Evolutionary conservation across 1,140 invertebrate genomes (phyloP).

Genomic region (Lepidotrigona ventralis): DNA sequence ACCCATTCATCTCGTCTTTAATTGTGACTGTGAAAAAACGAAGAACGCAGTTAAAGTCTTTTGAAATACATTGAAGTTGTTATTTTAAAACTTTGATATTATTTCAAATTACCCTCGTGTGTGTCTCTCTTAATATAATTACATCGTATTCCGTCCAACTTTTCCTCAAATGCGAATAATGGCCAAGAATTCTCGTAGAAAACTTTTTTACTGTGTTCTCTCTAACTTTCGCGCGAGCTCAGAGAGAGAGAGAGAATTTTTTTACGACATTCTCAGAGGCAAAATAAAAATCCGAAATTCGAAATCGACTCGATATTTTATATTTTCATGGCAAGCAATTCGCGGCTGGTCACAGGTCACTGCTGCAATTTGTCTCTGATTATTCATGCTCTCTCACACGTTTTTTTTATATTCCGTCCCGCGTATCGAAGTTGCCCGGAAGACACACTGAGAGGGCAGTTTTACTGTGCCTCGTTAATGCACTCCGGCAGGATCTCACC

Average conservation of each 20-base stretch:
- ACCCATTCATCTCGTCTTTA: too few species aligned
- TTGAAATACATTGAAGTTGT: too few species aligned
- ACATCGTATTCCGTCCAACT: too few species aligned
- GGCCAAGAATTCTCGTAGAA: background rate
- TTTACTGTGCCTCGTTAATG: constrained; percentile 48
- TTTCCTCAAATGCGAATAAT: background rate
- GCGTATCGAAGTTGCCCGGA: constrained; percentile 2
- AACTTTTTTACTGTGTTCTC: background rate
- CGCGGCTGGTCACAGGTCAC: too few species aligned
- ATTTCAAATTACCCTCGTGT: too few species aligned
- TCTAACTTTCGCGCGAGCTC: background rate
- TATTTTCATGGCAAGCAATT: background rate
- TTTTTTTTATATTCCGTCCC: constrained; percentile 12
- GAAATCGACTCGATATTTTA: background rate
- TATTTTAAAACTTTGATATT: too few species aligned
- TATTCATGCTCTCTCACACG: background rate
- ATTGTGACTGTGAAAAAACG: too few species aligned
- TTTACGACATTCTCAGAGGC: background rate
- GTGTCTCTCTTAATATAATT: background rate
- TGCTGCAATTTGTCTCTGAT: constrained; percentile 26
- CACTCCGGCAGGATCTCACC: constrained; percentile 46
- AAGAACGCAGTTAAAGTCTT: too few species aligned
- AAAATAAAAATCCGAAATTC: too few species aligned
- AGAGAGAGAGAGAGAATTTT: background rate
- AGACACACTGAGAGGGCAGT: constrained; percentile 14